phyloP scores from a whole-genome alignment of 37 sponge, comb jelly and placozoan species.

The Axinella damicornis region DNA sequence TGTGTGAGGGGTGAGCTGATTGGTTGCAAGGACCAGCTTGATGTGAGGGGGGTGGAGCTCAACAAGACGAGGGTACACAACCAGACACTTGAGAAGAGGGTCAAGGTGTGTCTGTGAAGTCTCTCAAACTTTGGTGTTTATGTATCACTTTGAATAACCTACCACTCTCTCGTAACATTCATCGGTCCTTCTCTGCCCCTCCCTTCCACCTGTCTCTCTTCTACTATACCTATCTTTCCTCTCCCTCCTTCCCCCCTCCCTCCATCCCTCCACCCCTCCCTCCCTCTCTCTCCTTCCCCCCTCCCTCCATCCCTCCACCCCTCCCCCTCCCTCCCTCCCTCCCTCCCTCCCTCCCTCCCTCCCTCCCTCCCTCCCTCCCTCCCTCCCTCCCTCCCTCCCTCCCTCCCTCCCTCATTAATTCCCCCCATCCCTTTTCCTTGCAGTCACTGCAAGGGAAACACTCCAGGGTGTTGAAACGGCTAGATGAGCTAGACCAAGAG shows the following conservation, averaged over 20 bases:
- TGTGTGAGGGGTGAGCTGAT: background rate
- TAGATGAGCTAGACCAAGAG: conserved; percentile 53
- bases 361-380: background rate
- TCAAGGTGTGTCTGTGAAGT: conserved; percentile 18
- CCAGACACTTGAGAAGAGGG: conserved; percentile 31
- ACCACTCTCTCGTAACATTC: no score
- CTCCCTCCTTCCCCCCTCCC: no score
- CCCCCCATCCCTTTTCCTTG: background rate
- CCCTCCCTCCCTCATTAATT: background rate
- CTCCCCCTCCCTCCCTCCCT: no score
- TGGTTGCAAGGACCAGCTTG: conserved; percentile 3
- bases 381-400: background rate
- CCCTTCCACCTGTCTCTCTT: no score
- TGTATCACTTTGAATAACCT: no score
- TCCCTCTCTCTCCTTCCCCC: no score
- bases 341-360: no score
- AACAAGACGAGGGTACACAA: conserved; percentile 19
- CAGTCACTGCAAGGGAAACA: conserved; percentile 12
- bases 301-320: no score
- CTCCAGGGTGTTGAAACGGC: conserved; percentile 21
- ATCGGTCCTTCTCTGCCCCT: no score
- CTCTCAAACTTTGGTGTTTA: no score
- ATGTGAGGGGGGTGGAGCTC: background rate
- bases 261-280: no score
- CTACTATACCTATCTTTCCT: no score